Evolutionary conservation across 1,140 invertebrate species (phyloP).

Genomic region (Hermetia illucens): DNA sequence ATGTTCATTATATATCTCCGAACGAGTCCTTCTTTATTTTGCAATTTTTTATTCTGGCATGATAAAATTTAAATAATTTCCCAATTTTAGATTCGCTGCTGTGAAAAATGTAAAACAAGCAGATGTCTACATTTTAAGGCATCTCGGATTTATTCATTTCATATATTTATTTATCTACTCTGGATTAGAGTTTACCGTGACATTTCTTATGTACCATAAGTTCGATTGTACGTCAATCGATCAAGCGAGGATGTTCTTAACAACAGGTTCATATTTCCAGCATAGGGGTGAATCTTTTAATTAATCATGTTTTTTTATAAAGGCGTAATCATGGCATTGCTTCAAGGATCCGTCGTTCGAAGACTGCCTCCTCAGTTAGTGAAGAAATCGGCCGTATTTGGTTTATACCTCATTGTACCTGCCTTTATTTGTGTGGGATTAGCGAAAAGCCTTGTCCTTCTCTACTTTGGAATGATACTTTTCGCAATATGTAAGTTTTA

Average conservation of each 20-base stretch:
- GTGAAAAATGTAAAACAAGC: constrained; percentile 39
- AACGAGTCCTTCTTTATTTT: too few relatives aligned
- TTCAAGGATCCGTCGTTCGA: constrained; percentile 84
- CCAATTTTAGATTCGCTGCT: constrained; percentile 41
- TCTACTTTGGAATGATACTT: constrained; percentile 72
- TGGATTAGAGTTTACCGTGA: constrained; percentile 93
- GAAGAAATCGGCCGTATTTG: constrained; percentile 55
- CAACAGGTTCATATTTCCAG: constrained; percentile 49
- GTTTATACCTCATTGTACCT: constrained; percentile 75
- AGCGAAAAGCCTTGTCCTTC: constrained; percentile 30
- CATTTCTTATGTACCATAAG: constrained; percentile 88
- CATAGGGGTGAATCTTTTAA: too few relatives aligned
- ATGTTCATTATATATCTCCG: too few relatives aligned
- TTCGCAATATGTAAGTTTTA: constrained; percentile 77
- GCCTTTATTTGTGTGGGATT: constrained; percentile 79
- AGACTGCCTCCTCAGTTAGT: constrained; percentile 62
- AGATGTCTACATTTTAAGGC: constrained; percentile 49
- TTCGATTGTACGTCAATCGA: constrained; percentile 89
- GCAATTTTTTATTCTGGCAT: constrained; percentile 7
- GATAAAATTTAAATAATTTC: constrained; percentile 4
- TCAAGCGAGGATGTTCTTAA: constrained; percentile 96
- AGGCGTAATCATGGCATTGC: constrained; percentile 71
- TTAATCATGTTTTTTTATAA: constrained; percentile 18
- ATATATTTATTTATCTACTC: constrained; percentile 94
- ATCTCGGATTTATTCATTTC: constrained; percentile 80